These are phyloP conservation scores for Drosophila seclusa DNA, from an alignment of 2,888 invertebrate species.

Conservation along the genomic window DNA sequence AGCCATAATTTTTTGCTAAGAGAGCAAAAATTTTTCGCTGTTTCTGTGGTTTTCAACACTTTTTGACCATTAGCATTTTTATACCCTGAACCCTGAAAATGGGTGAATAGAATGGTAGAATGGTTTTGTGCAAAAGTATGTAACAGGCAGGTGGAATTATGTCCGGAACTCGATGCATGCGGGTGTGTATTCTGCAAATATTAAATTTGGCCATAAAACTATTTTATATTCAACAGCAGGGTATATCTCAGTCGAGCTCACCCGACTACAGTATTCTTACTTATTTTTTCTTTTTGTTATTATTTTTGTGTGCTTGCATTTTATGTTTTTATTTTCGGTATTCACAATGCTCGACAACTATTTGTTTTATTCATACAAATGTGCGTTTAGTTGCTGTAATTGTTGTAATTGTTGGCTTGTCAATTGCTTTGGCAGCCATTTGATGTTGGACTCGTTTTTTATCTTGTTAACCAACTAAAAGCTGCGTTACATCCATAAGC, in stretches of 20 bases:
- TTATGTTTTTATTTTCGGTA: conserved; percentile 31
- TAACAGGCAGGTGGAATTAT: background rate
- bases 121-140: background rate
- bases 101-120: background rate
- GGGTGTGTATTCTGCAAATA: too few relatives aligned
- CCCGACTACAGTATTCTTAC: background rate
- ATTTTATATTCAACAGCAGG: too few relatives aligned
- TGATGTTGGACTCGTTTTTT: conserved; percentile 20
- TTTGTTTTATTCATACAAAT: conserved; percentile 31
- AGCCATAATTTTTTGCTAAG: conserved; percentile 30
- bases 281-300: background rate
- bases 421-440: conserved; percentile 47
- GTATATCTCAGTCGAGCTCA: background rate
- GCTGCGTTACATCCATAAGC: conserved; percentile 24
- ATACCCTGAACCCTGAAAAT: background rate
- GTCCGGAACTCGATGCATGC: background rate
- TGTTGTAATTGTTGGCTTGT: conserved; percentile 39
- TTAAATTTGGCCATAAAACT: background rate
- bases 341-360: conserved; percentile 47
- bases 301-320: background rate
- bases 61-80: conserved; percentile 38
- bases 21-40: conserved; percentile 36
- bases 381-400: conserved; percentile 8
- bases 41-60: conserved; percentile 44
- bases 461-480: conserved; percentile 5